Evolutionary conservation across 2,113 vertebrate genomes (phyloP), one percentile per base, ranked within the genome.

Genomic region (Anolis carolinensis): DNA sequence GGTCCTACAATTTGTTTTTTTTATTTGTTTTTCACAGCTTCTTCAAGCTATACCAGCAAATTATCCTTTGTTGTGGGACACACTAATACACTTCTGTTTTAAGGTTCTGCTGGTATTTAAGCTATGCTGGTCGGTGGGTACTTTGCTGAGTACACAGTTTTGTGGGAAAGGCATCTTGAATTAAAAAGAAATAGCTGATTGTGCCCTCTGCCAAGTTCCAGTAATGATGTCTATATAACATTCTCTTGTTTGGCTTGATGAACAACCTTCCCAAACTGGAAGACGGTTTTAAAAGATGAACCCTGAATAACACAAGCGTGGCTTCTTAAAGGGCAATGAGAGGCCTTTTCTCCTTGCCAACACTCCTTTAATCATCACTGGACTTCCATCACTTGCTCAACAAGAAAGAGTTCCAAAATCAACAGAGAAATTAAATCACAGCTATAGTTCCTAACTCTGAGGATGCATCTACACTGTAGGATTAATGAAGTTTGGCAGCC

Each of bases 91-190:
- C 32, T 23, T 79, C 79, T 78, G 84, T n/a, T n/a, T n/a, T 87
- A 89, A 84, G 72, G 88, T 74, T 52, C 87, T 68, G 21, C 2
- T 79, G 89, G 89, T 85, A 82, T 90, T 92, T 85, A 82, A 89
- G 88, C 83, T 52, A 82, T 0, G 0, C 5, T 80, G 65, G 79
- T 81, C 85, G 73, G 62, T 83, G 16, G 78, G 72, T 89, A 87
- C 89, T 75, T 83, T 91, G 87, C 89, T 88, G 87, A 88, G 86
- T 32, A 23, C 27, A 3, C 14, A 62, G 81, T 90, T 94, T 90
- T 93, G 87, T 89, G 89, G 80, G 86, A 84, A 87, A 93, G 89
- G 59, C 83, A 92, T 88, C 85, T 87, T 78, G 88, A 93, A 86
- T 89, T 89, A 87, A n/a, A 2, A 76, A 89, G 82, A 84, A 94